Evolutionary conservation across 2,888 invertebrate genomes (phyloP).

Genomic region (Netelia inedita): DNA sequence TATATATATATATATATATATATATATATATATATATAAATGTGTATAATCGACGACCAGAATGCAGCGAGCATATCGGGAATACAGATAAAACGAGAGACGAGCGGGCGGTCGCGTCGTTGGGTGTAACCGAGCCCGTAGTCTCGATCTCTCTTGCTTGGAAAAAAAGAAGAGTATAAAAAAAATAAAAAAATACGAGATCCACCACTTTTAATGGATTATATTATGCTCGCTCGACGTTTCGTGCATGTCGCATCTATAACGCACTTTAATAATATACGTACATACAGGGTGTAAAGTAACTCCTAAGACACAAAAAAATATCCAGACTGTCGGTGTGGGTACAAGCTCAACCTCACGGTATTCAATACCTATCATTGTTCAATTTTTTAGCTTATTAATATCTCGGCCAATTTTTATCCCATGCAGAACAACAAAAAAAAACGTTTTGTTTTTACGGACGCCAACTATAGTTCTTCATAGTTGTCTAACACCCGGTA

Average conservation of each 20-base stretch:
- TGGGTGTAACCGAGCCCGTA: constrained; percentile 67
- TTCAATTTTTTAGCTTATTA: too few species aligned
- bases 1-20: constrained; percentile 30
- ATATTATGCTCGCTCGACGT: constrained; percentile 68
- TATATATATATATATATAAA: constrained; percentile 31
- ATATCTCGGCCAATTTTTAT: too few species aligned
- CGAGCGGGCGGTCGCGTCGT: constrained; percentile 60
- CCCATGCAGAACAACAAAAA: too few species aligned
- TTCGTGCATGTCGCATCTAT: constrained; percentile 55
- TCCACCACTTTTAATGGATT: constrained; percentile 71
- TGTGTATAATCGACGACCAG: constrained; percentile 37
- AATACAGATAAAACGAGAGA: constrained; percentile 70
- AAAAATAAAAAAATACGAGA: constrained; percentile 47
- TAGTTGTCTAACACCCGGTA: too few species aligned
- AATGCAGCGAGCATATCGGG: constrained; percentile 61
- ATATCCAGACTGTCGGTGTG: too few species aligned
- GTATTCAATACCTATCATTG: too few species aligned
- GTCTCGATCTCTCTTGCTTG: constrained; percentile 62
- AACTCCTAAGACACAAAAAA: too few species aligned
- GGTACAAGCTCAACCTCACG: too few species aligned
- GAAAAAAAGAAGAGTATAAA: constrained; percentile 22
- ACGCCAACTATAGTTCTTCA: too few species aligned
- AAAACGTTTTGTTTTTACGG: too few species aligned
- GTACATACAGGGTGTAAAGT: too few species aligned
- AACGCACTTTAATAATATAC: constrained; percentile 6